Percentiles rank a stretch among this genome's conserved stretches.
Conservation (phyloP, 2,113 vertebrate species). For the Paradoxurus hermaphroditus region DNA sequence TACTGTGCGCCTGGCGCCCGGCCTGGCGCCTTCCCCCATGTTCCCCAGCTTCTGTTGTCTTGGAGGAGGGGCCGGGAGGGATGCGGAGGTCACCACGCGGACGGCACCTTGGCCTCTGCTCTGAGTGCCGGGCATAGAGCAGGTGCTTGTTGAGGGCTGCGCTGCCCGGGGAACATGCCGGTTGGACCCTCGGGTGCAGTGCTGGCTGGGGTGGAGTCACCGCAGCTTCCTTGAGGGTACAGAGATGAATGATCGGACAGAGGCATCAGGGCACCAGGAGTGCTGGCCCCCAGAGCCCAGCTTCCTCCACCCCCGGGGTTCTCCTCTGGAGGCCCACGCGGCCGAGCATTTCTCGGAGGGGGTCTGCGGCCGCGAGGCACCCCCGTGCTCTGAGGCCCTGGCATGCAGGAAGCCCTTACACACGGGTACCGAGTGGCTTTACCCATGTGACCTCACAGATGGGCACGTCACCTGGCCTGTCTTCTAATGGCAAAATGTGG, state of each 20-base stretch:
- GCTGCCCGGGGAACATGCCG: not conserved
- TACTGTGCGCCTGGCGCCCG: rapidly evolving
- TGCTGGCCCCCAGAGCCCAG: not conserved
- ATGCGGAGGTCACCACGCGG: rapidly evolving
- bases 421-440: rapidly evolving
- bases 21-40: not conserved
- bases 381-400: not conserved
- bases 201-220: not conserved
- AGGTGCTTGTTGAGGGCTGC: not conserved
- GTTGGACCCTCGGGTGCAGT: not conserved
- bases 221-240: not conserved
- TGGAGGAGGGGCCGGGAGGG: not conserved
- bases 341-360: not conserved
- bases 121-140: not conserved
- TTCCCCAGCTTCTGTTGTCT: not conserved
- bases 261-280: not conserved
- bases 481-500: not conserved
- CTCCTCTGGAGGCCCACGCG: not conserved
- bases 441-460: not conserved
- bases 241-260: not conserved
- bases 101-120: not conserved
- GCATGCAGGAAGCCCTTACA: not conserved
- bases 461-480: not conserved
- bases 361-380: rapidly evolving
- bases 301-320: not conserved